These are phyloP conservation scores for Hyposoter didymator DNA, from an alignment of 2,888 invertebrate genomes.

Conservation along the genomic window DNA sequence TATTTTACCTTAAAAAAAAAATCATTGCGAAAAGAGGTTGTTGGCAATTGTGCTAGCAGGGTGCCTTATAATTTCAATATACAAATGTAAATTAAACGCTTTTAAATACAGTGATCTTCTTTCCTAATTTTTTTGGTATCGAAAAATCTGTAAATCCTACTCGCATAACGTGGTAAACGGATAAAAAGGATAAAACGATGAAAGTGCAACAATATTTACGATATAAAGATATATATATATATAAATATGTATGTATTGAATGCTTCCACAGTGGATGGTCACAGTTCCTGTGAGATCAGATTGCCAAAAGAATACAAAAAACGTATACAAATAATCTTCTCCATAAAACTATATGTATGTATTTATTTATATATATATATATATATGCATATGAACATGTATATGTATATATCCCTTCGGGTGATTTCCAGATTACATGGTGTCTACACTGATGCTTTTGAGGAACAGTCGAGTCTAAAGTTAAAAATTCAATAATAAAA, in stretches of 20 bases:
- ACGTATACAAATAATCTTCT: slow-evolving; percentile 27
- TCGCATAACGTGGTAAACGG: not conserved
- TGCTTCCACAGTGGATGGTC: slow-evolving; percentile 22
- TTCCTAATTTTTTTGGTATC: not conserved
- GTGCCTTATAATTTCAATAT: slow-evolving; percentile 12
- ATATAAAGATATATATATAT: slow-evolving; percentile 20
- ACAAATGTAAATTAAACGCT: slow-evolving; percentile 12
- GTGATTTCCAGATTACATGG: no score
- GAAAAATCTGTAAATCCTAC: not conserved
- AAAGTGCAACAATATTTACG: slow-evolving; percentile 13
- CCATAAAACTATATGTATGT: slow-evolving; percentile 20
- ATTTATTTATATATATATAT: slow-evolving; percentile 15
- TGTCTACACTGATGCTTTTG: no score
- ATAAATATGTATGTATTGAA: slow-evolving; percentile 4
- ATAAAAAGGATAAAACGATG: slow-evolving; percentile 7
- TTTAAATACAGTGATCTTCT: slow-evolving; percentile 1
- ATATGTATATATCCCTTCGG: not conserved
- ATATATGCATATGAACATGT: not conserved
- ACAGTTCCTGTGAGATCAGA: slow-evolving; percentile 30
- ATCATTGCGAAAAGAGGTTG: not conserved
- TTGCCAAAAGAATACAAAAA: slow-evolving; percentile 20
- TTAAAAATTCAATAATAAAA: no score
- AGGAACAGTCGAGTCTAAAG: no score
- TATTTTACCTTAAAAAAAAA: not conserved
- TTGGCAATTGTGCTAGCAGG: slow-evolving; percentile 2